Conservation (phyloP, 2,797 vertebrate genomes). For the Corythornis leucogaster region DNA sequence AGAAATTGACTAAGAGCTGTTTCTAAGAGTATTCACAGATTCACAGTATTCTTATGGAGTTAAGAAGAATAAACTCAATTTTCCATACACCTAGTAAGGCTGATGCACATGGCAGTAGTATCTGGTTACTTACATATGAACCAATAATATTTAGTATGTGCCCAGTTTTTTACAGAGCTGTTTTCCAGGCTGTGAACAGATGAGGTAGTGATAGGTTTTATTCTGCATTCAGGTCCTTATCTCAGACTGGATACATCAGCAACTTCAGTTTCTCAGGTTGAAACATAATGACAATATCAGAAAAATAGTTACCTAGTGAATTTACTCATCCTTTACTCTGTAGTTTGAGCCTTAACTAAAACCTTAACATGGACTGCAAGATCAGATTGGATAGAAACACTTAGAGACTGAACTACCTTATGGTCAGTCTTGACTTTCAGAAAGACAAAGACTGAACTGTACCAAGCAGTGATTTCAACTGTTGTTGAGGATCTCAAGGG, state of each 20-base stretch:
- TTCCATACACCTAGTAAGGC: background rate
- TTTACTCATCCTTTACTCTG: background rate
- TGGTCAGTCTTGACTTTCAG: background rate
- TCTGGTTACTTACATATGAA: background rate
- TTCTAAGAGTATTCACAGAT: no score
- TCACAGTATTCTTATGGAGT: no score
- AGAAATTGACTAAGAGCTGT: background rate
- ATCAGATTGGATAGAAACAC: background rate
- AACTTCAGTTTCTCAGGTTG: background rate
- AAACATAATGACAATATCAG: background rate
- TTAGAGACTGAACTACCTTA: background rate
- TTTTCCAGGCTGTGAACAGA: background rate
- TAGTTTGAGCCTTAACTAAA: background rate
- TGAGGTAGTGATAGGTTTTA: background rate
- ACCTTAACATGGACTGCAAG: background rate
- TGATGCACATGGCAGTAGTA: background rate
- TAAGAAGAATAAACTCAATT: background rate
- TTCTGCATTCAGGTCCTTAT: background rate
- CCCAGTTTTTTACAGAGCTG: background rate
- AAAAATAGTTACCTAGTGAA: background rate
- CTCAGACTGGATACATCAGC: background rate
- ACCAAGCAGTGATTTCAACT: background rate
- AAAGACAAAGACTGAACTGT: background rate
- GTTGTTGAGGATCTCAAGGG: background rate
- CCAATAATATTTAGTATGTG: background rate